Conservation (phyloP, 1,140 invertebrate genomes). For the Pseudachorutes palmiensis region DNA sequence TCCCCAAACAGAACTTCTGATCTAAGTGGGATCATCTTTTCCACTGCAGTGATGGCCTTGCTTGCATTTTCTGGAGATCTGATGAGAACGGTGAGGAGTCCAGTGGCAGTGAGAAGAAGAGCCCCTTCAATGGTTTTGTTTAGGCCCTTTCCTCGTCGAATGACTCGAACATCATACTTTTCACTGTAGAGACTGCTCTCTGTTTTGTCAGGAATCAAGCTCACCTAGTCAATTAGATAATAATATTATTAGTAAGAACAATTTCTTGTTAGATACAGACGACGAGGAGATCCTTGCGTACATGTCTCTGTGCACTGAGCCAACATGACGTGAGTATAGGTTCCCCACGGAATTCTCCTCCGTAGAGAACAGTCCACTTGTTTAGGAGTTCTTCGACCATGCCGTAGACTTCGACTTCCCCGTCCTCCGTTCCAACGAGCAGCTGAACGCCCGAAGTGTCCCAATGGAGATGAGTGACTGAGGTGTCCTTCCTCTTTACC, state of each 20-base stretch:
- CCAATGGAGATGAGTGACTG: constrained; percentile 74
- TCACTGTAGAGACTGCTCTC: constrained; percentile 71
- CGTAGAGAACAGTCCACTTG: constrained; percentile 55
- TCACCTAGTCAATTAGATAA: constrained; percentile 43
- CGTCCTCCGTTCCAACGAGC: constrained; percentile 63
- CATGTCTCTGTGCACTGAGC: constrained; percentile 32
- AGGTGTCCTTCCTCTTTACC: constrained; percentile 45
- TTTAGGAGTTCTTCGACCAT: constrained; percentile 70
- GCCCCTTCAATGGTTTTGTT: constrained; percentile 71
- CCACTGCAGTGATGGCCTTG: constrained; percentile 20
- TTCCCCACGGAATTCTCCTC: constrained; percentile 57
- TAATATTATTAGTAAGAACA: background rate
- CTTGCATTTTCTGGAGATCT: constrained; percentile 20
- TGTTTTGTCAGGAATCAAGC: constrained; percentile 63
- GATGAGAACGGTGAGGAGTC: constrained; percentile 64
- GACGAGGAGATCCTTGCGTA: constrained; percentile 5
- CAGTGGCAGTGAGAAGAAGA: constrained; percentile 71
- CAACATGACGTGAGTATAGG: constrained; percentile 53
- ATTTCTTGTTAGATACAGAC: background rate
- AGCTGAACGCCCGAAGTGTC: constrained; percentile 69
- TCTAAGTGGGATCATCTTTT: constrained; percentile 32
- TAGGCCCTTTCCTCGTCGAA: constrained; percentile 70
- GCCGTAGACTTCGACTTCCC: constrained; percentile 65
- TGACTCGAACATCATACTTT: constrained; percentile 69
- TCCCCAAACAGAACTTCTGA: constrained; percentile 28